Base-by-base conservation (phyloP, 1,140 invertebrate genomes). In the Monomorium pharaonis region DNA sequence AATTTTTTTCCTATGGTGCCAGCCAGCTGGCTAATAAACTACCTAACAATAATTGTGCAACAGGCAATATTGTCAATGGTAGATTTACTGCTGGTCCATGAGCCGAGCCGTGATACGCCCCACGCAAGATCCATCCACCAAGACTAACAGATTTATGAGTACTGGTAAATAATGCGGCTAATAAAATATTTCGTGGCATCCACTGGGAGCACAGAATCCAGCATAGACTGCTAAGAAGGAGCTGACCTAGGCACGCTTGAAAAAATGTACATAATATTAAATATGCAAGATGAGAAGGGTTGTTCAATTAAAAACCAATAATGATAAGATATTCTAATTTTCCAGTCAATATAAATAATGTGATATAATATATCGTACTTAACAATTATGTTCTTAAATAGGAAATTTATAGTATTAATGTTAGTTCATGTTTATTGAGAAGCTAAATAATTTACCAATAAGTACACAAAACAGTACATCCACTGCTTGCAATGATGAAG, bases 101-200 rank as follows among this genome's bases (percentile, higher is more conserved):
- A 49, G 91, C 86, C 18, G 92, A 93, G 33, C 93, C 90, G 60
- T 94, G 93, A 72, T 94, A 95, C 30, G 93, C 93, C 3, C 93
- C 92, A 27, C 94, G 91, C 44, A 95, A 80, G 12, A 95, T 76
- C 94, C 94, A 95, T 6, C 94, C 93, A 4, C 94, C 93, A 27
- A 95, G 92, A 54, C 93, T 92, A 37, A 93, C 92, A 0, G 94
- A 95, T 86, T 95, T 95, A 69, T 94, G 94, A 18, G 94, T 95
- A 80, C 92, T 94, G 3, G 94, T 94, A 65, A 95, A 95, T 42
- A 95, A 63, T 24, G 94, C 92, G 1, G 94, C 93, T 24, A 94
- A 27, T 5, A 95, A 76, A 56, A 93, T 90, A n/a, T 93, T 87
- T 58, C 91, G 89, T 0, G 91, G 85, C 16, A 95, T 84, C 94